These are phyloP conservation scores for Karalla daura DNA, from an alignment of 2,797 vertebrate species.

Conservation along the genomic window DNA sequence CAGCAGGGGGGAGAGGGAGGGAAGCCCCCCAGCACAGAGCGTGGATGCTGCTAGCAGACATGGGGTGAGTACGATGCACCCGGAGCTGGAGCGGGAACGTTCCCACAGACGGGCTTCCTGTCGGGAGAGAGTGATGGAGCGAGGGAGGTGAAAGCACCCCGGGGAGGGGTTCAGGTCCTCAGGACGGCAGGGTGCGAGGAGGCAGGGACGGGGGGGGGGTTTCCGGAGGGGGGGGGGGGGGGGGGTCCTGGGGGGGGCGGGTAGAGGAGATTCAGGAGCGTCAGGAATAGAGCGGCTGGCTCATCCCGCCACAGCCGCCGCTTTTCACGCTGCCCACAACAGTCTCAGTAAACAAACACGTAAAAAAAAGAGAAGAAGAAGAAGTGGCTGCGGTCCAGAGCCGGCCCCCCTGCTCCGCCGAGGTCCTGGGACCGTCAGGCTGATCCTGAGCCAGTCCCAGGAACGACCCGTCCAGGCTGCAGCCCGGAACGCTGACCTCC, in stretches of 20 bases:
- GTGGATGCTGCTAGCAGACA: constrained; percentile 40
- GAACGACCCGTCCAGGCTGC: background rate
- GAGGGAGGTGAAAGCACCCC: too few species aligned
- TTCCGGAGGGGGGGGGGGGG: too few species aligned
- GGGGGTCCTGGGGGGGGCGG: too few species aligned
- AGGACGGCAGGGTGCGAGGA: too few species aligned
- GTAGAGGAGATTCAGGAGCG: too few species aligned
- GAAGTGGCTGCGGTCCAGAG: background rate
- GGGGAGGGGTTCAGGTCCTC: too few species aligned
- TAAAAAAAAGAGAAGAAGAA: constrained; percentile 4
- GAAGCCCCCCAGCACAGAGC: constrained; percentile 41
- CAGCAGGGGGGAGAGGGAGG: constrained; percentile 22
- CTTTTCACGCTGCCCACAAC: constrained; percentile 45
- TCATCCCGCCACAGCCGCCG: too few species aligned
- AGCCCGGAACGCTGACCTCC: constrained; percentile 44
- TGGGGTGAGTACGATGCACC: constrained; percentile 72
- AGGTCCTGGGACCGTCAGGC: constrained; percentile 50
- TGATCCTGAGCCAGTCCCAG: constrained; percentile 20
- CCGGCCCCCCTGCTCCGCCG: constrained; percentile 2
- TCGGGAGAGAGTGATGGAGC: constrained; percentile 1
- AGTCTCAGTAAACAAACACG: constrained; percentile 54
- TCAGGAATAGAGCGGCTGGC: too few species aligned
- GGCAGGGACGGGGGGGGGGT: too few species aligned
- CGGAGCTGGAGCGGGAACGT: background rate
- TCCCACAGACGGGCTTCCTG: constrained; percentile 7